Evolutionary conservation across 2,888 invertebrate genomes (phyloP).

Genomic region (Phaonia tiefii): DNA sequence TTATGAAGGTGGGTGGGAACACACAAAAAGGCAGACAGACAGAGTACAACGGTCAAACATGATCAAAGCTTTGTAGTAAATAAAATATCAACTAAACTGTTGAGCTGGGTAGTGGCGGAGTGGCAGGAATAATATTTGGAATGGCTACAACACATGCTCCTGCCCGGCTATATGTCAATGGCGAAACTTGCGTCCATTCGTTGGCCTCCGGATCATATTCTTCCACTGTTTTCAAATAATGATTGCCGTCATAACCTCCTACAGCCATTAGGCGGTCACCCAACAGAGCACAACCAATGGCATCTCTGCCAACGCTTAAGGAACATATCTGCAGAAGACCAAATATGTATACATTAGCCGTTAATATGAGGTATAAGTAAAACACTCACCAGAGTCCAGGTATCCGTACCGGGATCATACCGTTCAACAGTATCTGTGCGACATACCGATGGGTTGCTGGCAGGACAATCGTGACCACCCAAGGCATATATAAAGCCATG

Average conservation of each 20-base stretch:
- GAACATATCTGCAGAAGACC: constrained; percentile 83
- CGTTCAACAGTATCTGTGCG: constrained; percentile 95
- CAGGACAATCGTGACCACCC: constrained; percentile 96
- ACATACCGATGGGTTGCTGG: constrained; percentile 90
- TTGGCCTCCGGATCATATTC: constrained; percentile 92
- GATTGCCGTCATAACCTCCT: constrained; percentile 95
- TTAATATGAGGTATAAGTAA: neutral
- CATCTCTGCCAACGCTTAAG: constrained; percentile 91
- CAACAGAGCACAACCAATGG: constrained; percentile 92
- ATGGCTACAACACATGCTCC: constrained; percentile 92
- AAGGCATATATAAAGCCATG: constrained; percentile 94
- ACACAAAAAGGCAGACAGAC: constrained; percentile 57
- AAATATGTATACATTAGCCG: neutral
- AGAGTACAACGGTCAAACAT: constrained; percentile 48
- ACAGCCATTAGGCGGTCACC: constrained; percentile 88
- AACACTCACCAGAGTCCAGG: constrained; percentile 87
- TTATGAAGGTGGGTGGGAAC: constrained; percentile 7
- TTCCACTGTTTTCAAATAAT: constrained; percentile 93
- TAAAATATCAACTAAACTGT: constrained; percentile 79
- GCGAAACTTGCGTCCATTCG: constrained; percentile 89
- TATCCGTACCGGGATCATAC: constrained; percentile 89
- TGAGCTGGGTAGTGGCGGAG: constrained; percentile 77
- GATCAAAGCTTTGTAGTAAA: constrained; percentile 43
- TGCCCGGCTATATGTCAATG: constrained; percentile 91
- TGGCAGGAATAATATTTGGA: constrained; percentile 80